These are phyloP conservation scores for Alloscopus bannaensis DNA, from an alignment of 2,888 invertebrate species.

Conservation along the genomic window DNA sequence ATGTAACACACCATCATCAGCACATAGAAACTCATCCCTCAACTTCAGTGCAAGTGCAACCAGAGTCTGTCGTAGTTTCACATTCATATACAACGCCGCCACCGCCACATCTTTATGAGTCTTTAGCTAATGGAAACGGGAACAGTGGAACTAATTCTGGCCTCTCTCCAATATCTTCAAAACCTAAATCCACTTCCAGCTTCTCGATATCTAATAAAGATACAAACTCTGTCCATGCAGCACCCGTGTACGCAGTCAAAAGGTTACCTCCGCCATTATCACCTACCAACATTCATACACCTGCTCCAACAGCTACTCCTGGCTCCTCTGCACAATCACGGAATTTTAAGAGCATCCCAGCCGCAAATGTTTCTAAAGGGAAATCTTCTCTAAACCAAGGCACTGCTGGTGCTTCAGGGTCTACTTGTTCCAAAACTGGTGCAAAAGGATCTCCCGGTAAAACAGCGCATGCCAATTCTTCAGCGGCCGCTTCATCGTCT, in stretches of 20 bases:
- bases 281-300: constrained; percentile 34
- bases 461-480: constrained; percentile 2
- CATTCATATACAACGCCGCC: constrained; percentile 35
- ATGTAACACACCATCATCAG: constrained; percentile 24
- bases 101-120: constrained; percentile 13
- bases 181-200: constrained; percentile 10
- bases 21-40: constrained; percentile 16
- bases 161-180: constrained; percentile 23
- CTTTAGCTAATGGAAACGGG: constrained; percentile 37
- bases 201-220: neutral
- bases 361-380: too few species aligned
- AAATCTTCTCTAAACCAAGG: constrained; percentile 7
- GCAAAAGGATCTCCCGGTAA: too few species aligned
- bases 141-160: constrained; percentile 19
- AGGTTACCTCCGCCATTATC: constrained; percentile 49
- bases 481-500: neutral
- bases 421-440: neutral
- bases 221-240: neutral
- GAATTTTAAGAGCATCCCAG: too few species aligned
- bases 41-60: constrained; percentile 22
- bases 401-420: neutral
- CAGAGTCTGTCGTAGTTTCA: constrained; percentile 27
- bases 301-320: constrained; percentile 5
- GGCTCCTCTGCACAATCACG: too few species aligned
- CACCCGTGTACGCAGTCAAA: constrained; percentile 62